Evolutionary conservation across 2,888 invertebrate species (phyloP), one percentile per base, ranked within the genome.

Genomic region (Poecilobothrus nobilitatus): DNA sequence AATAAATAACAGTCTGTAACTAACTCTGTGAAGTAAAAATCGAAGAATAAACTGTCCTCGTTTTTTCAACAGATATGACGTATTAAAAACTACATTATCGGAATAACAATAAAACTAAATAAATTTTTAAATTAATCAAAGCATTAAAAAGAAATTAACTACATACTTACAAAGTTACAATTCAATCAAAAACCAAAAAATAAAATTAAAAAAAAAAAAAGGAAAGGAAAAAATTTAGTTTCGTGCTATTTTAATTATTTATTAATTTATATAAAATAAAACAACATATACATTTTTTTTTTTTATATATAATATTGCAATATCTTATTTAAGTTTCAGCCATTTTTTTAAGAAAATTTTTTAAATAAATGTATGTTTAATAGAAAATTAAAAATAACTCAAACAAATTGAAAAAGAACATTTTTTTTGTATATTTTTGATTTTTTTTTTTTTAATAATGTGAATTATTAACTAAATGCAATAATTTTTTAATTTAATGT

Each of bases 401-500:
- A 37, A 10, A 5, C 7, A 53, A 53, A 27, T 27, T 27, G 5
- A n/a, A 53, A 4, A 53, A 53, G 12, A n/a, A 15, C 15, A 2
- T 53, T 5, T 18, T 53, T 53, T 18, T 53, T n/a, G n/a, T n/a
- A n/a, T n/a, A n/a, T n/a, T 53, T 53, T 53, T 53, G 2, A 53
- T 53, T 53, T 18, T 18, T 12, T 53, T n/a, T 9, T n/a, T 53
- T 18, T 53, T 6, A 53, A 53, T 53, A 53, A 53, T 53, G 53
- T 53, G 53, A 53, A 53, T 18, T 18, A 53, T 53, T 53, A 53
- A 53, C 53, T 53, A 53, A 53, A 53, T 53, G 53, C 53, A 53
- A 53, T 53, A n/a, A 53, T 12, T 53, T n/a, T 27, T 15, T 18
- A 53, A 53, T 53, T 12, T 53, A 8, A 53, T 53, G n/a, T 53